These are phyloP conservation scores for Eupithecia dodoneata DNA, from an alignment of 2,888 invertebrate genomes.

Conservation along the genomic window DNA sequence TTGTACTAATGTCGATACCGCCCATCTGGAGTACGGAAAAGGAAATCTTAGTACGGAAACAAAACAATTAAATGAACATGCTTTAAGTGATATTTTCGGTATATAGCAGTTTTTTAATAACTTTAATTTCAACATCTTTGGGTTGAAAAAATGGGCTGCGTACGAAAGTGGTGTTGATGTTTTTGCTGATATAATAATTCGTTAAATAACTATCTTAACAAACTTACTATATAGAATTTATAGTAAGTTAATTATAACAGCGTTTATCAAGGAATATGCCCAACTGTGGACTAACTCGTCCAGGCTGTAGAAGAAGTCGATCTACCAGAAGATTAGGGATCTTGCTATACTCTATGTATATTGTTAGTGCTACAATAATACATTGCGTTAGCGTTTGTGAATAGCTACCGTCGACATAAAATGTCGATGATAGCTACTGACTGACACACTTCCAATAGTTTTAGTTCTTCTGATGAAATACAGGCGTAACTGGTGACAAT, in stretches of 20 bases:
- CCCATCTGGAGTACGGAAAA: background rate
- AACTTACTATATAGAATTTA: background rate
- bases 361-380: background rate
- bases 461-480: conserved; percentile 3
- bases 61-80: background rate
- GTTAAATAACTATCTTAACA: too few species aligned
- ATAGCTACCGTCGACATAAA: background rate
- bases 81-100: background rate
- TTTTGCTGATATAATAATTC: too few species aligned
- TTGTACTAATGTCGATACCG: conserved; percentile 11
- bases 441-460: conserved; percentile 1
- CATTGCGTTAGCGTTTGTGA: background rate
- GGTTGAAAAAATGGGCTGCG: too few species aligned
- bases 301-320: background rate
- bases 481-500: background rate
- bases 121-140: background rate
- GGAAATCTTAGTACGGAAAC: conserved; percentile 12
- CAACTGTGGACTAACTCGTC: background rate
- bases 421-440: too few species aligned
- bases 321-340: background rate
- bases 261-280: background rate
- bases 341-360: background rate
- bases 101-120: background rate
- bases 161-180: too few species aligned
- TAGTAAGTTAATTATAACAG: too few species aligned